A percentile compares a stretch with the other conserved stretches of the same genome.
Conservation (phyloP, 2,888 invertebrate genomes). For the Drosophila niveifrons region DNA sequence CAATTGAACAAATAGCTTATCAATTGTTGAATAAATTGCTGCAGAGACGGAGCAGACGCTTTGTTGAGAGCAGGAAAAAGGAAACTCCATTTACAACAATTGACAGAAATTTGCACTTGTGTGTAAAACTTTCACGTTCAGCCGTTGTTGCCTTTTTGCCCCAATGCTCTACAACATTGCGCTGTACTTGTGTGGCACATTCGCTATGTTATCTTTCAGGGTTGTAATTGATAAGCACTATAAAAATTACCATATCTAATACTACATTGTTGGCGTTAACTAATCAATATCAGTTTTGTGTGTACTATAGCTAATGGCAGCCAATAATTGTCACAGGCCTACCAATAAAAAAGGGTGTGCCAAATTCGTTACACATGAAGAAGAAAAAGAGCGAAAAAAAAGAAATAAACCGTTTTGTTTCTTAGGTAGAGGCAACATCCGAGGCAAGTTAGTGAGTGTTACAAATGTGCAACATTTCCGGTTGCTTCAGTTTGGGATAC, state of each 20-base stretch:
- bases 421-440: constrained; percentile 38
- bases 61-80: constrained; percentile 53
- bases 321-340: constrained; percentile 30
- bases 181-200: not conserved
- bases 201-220: not conserved
- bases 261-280: constrained; percentile 3
- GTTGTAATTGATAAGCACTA: not conserved
- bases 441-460: constrained; percentile 69
- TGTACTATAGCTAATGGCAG: constrained; percentile 22
- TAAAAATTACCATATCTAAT: not conserved
- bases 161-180: constrained; percentile 31
- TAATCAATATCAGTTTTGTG: not conserved
- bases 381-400: not conserved
- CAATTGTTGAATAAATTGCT: constrained; percentile 53
- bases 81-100: constrained; percentile 74
- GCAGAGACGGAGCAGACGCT: constrained; percentile 36
- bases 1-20: constrained; percentile 45
- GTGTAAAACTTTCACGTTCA: constrained; percentile 63
- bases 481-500: constrained; percentile 73
- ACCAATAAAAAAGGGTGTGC: constrained; percentile 39
- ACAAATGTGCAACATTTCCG: constrained; percentile 78
- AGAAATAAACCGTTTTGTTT: constrained; percentile 34
- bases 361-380: constrained; percentile 39
- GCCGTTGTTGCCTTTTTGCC: constrained; percentile 9
- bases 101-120: constrained; percentile 77